A percentile compares a stretch with the other conserved stretches of the same genome.
Evolutionary conservation across 2,797 vertebrate genomes (phyloP).

Genomic region (Manis pentadactyla): DNA sequence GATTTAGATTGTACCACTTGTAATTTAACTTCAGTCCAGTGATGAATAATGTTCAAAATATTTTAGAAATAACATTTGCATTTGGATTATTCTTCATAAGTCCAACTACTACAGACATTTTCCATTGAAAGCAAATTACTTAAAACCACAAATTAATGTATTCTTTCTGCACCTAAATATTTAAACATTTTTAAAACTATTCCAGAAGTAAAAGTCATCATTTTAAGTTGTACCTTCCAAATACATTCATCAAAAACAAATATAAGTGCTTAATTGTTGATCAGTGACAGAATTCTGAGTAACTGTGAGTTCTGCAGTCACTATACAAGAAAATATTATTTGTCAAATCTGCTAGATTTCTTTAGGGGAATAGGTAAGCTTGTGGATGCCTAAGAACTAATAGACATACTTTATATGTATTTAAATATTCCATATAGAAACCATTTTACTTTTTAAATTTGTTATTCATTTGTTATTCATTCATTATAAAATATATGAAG

Average conservation of each 20-base stretch:
- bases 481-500: not conserved
- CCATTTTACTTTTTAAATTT: not conserved
- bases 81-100: not conserved
- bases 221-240: slow-evolving; percentile 6
- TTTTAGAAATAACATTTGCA: slow-evolving; percentile 9
- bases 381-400: not conserved
- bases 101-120: not conserved
- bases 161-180: slow-evolving; percentile 34
- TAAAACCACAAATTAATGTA: slow-evolving; percentile 38
- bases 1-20: not conserved
- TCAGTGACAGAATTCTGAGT: not conserved
- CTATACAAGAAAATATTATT: not conserved
- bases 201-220: not conserved
- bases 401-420: not conserved
- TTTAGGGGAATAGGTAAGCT: not conserved
- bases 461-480: not conserved
- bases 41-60: not conserved
- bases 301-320: not conserved
- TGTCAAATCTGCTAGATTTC: not conserved
- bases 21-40: not conserved
- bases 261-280: not conserved
- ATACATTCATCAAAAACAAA: not conserved
- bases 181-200: not conserved
- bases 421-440: not conserved
- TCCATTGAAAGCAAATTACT: slow-evolving; percentile 42